Evolutionary conservation across 1,140 invertebrate species (phyloP).

Genomic region (Drosophila subobscura): DNA sequence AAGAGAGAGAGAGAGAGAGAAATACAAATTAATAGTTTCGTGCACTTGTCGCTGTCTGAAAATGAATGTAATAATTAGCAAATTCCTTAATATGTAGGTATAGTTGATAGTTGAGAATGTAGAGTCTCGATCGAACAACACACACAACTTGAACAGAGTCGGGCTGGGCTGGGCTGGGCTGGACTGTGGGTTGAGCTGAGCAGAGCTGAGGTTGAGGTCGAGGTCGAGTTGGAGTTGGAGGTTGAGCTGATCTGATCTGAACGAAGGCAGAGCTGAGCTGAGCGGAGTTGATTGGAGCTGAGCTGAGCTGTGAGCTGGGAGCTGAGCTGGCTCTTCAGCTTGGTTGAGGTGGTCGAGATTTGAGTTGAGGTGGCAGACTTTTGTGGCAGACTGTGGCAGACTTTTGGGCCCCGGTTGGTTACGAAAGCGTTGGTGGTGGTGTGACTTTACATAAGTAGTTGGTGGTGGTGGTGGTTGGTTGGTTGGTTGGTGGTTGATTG

Average conservation of each 20-base stretch:
- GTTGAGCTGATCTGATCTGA: conserved; percentile 10
- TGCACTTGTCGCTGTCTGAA: conserved; percentile 18
- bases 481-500: conserved; percentile 42
- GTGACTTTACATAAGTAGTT: conserved; percentile 59
- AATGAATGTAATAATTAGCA: conserved; percentile 25
- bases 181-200: conserved; percentile 46
- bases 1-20: conserved; percentile 23
- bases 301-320: conserved; percentile 16
- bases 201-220: conserved; percentile 43
- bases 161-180: conserved; percentile 32
- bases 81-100: conserved; percentile 42
- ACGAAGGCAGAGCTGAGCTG: conserved; percentile 22
- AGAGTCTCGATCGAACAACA: conserved; percentile 51
- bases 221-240: conserved; percentile 34
- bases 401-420: conserved; percentile 32
- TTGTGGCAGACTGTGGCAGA: conserved; percentile 10
- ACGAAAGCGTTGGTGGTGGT: conserved; percentile 52
- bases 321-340: conserved; percentile 48
- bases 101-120: conserved; percentile 24
- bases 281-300: conserved; percentile 17
- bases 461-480: conserved; percentile 46
- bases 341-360: conserved; percentile 51
- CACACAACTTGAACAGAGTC: conserved; percentile 45
- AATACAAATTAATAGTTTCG: conserved; percentile 75
- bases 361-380: conserved; percentile 32